Base-by-base conservation (phyloP, 2,888 invertebrate genomes). In the Dicycla oo region DNA sequence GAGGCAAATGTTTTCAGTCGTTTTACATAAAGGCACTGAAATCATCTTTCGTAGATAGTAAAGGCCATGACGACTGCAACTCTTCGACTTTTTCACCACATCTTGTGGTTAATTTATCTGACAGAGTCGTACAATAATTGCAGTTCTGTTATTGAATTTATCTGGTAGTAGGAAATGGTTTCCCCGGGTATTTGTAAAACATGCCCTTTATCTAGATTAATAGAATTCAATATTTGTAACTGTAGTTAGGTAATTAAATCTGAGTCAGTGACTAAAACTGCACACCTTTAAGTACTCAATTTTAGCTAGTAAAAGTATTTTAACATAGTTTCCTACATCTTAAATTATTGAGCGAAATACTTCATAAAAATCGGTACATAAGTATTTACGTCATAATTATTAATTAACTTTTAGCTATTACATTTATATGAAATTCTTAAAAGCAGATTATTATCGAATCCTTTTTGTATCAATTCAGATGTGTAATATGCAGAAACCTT, bases 211-310 rank as follows among this genome's bases (percentile, higher is more conserved):
- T 60, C 18, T 61, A 40, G 38, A 43, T 23, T 20, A 20, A 43
- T 47, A 18, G 53, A 72, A 54, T 56, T 57, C 10, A 23, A 57
- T 13, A 10, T 73, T 73, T 73, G 8, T 43, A 38, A 34, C 1
- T 43, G 3, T 15, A 49, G 30, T 23, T 13, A 34, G 20, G 8
- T 63, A 56, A 73, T 57, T 64, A 45, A 57, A 56, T 64, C 47
- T 43, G 56, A 56, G 47, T 54, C 38, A 15, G 30, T 60, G 18
- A 30, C 60, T 61, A 30, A 72, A 63, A 58, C 43, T 51, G 34
- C 49, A 11, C 26, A 49, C 49, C 11, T 13, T 40, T n/a, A 49
- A n/a, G 10, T 53, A 20, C 15, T 70, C 23, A n/a, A 57, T 11
- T 10, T 49, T 13, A 30, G 30, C 18, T 47, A 26, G 7, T 4